Percentiles rank a stretch among this genome's conserved stretches.
Conservation (phyloP, 2,888 invertebrate species). For the Euspilapteryx auroguttella region DNA sequence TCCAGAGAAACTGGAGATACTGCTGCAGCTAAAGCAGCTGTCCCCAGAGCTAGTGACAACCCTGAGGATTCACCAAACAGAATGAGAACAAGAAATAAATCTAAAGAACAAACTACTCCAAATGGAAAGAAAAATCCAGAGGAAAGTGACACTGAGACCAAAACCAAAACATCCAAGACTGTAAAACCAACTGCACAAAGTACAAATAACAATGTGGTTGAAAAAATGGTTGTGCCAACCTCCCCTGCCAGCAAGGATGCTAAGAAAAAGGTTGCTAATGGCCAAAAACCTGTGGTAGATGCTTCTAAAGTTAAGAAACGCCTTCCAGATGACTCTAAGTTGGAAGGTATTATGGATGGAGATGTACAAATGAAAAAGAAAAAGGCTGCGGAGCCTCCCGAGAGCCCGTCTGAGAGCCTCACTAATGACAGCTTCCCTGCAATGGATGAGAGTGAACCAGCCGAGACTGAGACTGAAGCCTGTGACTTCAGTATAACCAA, state of each 20-base stretch:
- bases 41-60: slow-evolving; percentile 70
- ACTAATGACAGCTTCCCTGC: slow-evolving; percentile 85
- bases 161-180: slow-evolving; percentile 27
- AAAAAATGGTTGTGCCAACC: slow-evolving; percentile 28
- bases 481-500: slow-evolving; percentile 53
- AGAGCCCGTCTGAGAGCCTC: slow-evolving; percentile 82
- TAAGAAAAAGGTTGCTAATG: slow-evolving; percentile 48
- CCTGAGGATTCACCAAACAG: slow-evolving; percentile 84
- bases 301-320: slow-evolving; percentile 63
- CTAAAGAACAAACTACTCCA: slow-evolving; percentile 71
- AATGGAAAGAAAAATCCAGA: slow-evolving; percentile 48
- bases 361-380: slow-evolving; percentile 63
- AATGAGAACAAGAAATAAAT: slow-evolving; percentile 85
- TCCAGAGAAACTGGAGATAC: slow-evolving; percentile 79
- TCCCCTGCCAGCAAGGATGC: slow-evolving; percentile 39
- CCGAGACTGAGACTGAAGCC: slow-evolving; percentile 46
- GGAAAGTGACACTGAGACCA: slow-evolving; percentile 50
- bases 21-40: slow-evolving; percentile 76
- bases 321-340: slow-evolving; percentile 54
- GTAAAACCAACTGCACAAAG: slow-evolving; percentile 32
- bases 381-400: slow-evolving; percentile 54
- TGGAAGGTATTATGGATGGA: slow-evolving; percentile 62
- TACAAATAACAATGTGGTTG: slow-evolving; percentile 41
- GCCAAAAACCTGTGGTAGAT: slow-evolving; percentile 46
- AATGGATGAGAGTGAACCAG: slow-evolving; percentile 68